Conservation (phyloP, 1,140 invertebrate species). For the Platorchestia sp. region DNA sequence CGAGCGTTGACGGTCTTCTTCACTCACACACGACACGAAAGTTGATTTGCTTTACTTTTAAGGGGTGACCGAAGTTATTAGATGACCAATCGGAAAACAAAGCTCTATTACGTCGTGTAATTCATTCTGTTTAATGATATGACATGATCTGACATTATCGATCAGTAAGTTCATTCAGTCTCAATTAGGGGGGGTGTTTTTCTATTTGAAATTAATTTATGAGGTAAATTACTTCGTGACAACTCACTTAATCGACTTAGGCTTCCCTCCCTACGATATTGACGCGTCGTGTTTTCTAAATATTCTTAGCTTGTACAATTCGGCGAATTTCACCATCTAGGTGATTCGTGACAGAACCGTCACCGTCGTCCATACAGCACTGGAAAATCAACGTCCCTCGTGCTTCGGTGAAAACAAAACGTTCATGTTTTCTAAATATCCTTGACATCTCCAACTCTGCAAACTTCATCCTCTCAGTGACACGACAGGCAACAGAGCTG, state of each 20-base stretch:
- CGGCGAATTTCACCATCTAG: not conserved
- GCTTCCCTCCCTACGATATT: not conserved
- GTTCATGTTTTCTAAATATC: not conserved
- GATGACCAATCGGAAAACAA: not conserved
- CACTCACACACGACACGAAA: not conserved
- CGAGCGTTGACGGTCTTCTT: not conserved
- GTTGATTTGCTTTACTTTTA: not conserved
- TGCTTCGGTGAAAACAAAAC: no score
- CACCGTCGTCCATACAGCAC: not conserved
- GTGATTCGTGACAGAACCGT: not conserved
- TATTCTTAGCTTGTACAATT: not conserved
- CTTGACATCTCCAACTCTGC: not conserved
- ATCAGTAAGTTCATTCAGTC: not conserved
- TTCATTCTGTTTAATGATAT: not conserved
- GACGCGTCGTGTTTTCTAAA: not conserved
- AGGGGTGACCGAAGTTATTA: not conserved
- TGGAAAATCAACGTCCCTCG: not conserved
- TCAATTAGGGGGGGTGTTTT: not conserved
- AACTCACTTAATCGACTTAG: not conserved
- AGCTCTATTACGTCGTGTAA: not conserved
- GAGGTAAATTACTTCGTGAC: not conserved
- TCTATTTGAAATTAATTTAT: not conserved
- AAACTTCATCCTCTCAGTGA: not conserved
- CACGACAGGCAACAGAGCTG: not conserved
- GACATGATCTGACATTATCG: not conserved